These are phyloP conservation scores for Plemyria rubiginata DNA, from an alignment of 2,888 invertebrate species.

Conservation along the genomic window DNA sequence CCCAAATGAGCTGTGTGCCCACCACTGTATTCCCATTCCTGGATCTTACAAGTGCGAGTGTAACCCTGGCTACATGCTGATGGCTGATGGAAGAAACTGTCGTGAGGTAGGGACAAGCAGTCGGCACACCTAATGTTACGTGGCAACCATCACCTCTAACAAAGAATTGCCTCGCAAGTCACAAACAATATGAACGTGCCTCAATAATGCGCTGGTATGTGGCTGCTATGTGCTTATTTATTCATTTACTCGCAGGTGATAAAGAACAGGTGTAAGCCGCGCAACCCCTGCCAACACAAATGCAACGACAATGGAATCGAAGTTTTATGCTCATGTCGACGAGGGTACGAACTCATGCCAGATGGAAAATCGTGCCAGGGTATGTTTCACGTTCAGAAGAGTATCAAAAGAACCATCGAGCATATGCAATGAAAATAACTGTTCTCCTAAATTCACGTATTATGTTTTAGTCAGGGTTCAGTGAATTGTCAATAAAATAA, in stretches of 20 bases:
- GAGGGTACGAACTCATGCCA: constrained; percentile 87
- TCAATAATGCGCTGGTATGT: too few species aligned
- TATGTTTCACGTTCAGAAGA: constrained; percentile 43
- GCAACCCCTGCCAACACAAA: constrained; percentile 90
- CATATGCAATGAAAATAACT: too few species aligned
- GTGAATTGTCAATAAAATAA: too few species aligned
- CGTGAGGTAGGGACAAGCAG: constrained; percentile 63
- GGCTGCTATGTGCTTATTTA: background rate
- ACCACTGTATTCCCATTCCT: constrained; percentile 90
- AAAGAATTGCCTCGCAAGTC: too few species aligned
- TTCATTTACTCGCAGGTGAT: constrained; percentile 55
- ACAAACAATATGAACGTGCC: too few species aligned
- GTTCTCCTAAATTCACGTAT: too few species aligned
- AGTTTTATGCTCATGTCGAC: constrained; percentile 88
- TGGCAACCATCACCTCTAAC: too few species aligned
- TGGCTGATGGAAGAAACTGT: constrained; percentile 89
- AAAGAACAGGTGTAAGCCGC: constrained; percentile 83
- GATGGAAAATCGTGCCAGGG: constrained; percentile 89
- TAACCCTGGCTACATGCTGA: constrained; percentile 87
- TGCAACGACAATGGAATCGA: constrained; percentile 89
- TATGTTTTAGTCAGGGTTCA: too few species aligned
- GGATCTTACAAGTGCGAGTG: constrained; percentile 90
- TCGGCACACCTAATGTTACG: too few species aligned
- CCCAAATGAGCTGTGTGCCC: constrained; percentile 88
- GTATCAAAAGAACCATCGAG: background rate